Base-by-base conservation (phyloP, 2,113 vertebrate genomes). In the Electrona antarctica region DNA sequence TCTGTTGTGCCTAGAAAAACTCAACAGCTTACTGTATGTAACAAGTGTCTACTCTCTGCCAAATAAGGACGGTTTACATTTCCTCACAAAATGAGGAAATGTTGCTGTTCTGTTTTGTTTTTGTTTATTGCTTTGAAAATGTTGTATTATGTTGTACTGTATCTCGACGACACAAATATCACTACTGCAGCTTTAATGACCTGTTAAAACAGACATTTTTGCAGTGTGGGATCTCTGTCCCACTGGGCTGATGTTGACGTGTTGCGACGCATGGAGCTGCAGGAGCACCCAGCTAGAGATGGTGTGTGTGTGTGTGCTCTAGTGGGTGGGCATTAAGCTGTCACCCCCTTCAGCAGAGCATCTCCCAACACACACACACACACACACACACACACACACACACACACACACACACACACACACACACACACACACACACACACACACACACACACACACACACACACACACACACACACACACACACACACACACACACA, bases 191-290 rank as follows among this genome's bases (percentile, higher is more conserved):
- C 21, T 21, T 21, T 21, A 21, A 21, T 21, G 21, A 21, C 21
- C 21, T 21, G 21, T 21, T 21, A 21, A 21, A 21, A 21, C 21
- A 21, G 21, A 21, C 21, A 21, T 21, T 21, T 21, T 1, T 11
- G 33, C 50, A 48, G 45, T 14, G 56, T 7, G 29, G 45, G 60
- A 61, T 68, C 14, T 59, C 79, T 62, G 58, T 56, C 41, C 12
- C 11, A 9, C 64, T 46, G 10, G 0, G 66, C 46, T 84, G 83
- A 87, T 0, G 77, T 52, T 82, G 79, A 85, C 54, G 1, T 5
- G 72, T 3, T 64, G 65, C 80, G 83, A 68, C 81, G 52, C 75
- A 56, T 13, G 0, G 50, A 64, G 76, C 82, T 48, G 46, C 0
- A 9, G 69, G 80, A 74, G 67, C 47, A 46, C 21, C 21, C 21